Conservation (phyloP, 1,140 invertebrate genomes). For the Homarus americanus region DNA sequence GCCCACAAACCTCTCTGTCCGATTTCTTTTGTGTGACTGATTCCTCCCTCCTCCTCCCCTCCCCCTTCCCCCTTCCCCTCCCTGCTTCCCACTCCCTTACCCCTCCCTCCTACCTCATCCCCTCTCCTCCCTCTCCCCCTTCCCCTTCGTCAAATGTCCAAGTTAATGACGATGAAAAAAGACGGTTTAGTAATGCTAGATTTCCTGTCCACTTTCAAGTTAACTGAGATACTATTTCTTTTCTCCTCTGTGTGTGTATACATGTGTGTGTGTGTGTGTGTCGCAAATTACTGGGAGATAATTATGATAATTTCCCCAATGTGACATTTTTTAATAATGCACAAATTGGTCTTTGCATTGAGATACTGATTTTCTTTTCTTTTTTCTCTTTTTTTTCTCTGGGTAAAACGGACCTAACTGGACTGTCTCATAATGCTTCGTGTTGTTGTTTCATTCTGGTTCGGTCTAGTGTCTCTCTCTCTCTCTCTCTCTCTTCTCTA, state of each 20-base stretch:
- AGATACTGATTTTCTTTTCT: constrained; percentile 39
- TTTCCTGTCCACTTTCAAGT: constrained; percentile 6
- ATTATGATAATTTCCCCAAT: constrained; percentile 52
- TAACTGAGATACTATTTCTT: background rate
- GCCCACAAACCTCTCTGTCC: background rate
- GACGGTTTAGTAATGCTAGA: constrained; percentile 23
- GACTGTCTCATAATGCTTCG: background rate
- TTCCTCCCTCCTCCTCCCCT: no score
- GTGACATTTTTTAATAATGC: constrained; percentile 60
- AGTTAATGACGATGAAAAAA: constrained; percentile 19
- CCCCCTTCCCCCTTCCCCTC: background rate
- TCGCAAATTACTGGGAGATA: constrained; percentile 7
- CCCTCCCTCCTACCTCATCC: no score
- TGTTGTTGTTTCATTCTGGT: background rate
- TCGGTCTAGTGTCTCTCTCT: background rate
- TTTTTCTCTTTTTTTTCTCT: no score
- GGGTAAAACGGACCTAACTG: background rate
- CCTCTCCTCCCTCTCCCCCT: background rate
- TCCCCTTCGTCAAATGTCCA: no score
- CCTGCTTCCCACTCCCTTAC: no score
- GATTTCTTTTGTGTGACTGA: no score
- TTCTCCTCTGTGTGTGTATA: no score
- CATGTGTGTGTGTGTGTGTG: background rate
- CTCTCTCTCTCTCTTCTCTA: no score
- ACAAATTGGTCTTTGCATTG: constrained; percentile 54